Conservation (phyloP, 2,797 vertebrate species). For the Lycodopsis pacificus region DNA sequence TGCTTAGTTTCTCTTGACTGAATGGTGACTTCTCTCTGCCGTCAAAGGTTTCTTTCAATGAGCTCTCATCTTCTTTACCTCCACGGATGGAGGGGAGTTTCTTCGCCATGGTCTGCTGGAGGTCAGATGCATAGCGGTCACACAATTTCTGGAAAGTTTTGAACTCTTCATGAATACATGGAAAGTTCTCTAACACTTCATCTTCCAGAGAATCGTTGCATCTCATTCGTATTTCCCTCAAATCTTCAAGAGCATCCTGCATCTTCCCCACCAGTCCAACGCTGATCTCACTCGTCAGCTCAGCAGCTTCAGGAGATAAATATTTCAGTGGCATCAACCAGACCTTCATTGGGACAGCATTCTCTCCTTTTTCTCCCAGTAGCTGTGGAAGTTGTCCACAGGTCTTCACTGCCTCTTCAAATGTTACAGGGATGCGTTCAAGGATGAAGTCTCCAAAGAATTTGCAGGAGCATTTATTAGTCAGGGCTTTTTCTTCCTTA, state of each 20-base stretch:
- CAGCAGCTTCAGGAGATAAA: slow-evolving; percentile 5
- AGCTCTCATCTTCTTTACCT: slow-evolving; percentile 36
- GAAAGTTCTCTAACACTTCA: fast-evolving
- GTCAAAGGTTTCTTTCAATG: slow-evolving; percentile 14
- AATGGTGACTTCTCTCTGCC: slow-evolving; percentile 51
- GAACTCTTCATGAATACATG: not conserved
- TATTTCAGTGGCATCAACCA: slow-evolving; percentile 68
- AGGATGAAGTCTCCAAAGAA: slow-evolving; percentile 68
- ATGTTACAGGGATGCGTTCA: slow-evolving; percentile 38
- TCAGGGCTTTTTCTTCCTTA: slow-evolving; percentile 1
- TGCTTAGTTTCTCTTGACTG: slow-evolving; percentile 40
- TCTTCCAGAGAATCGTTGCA: slow-evolving; percentile 30
- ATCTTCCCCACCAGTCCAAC: slow-evolving; percentile 16
- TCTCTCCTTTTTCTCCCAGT: slow-evolving; percentile 23
- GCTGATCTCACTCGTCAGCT: slow-evolving; percentile 37
- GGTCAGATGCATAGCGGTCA: not conserved
- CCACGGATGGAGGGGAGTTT: slow-evolving; percentile 46
- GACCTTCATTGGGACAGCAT: slow-evolving; percentile 60
- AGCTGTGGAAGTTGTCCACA: slow-evolving; percentile 53
- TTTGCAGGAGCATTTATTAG: slow-evolving; percentile 59
- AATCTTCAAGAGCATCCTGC: slow-evolving; percentile 39
- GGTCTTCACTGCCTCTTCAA: slow-evolving; percentile 54
- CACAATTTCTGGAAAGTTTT: not conserved
- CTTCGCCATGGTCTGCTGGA: not conserved
- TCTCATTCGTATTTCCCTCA: slow-evolving; percentile 11